Conservation (phyloP, 2,797 vertebrate species). For the Hyperoplus immaculatus region DNA sequence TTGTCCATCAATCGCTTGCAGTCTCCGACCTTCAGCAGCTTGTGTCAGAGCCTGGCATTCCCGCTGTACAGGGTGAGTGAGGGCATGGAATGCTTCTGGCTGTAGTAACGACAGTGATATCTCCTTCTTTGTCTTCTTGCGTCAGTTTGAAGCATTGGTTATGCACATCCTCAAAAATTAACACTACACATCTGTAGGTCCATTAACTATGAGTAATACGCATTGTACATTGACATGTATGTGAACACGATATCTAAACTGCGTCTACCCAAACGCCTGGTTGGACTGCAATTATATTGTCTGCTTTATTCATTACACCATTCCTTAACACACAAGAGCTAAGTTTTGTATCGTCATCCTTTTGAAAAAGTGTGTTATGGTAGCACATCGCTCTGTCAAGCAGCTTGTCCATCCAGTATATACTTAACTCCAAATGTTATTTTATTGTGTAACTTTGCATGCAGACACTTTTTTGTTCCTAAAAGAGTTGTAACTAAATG, state of each 20-base stretch:
- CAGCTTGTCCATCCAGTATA: neutral
- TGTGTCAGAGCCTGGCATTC: slow-evolving; percentile 80
- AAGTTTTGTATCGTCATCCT: too few relatives aligned
- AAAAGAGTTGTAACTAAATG: neutral
- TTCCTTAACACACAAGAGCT: neutral
- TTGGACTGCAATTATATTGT: too few relatives aligned
- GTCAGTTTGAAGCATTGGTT: neutral
- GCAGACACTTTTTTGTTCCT: neutral
- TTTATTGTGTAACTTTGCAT: neutral
- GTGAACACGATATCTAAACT: too few relatives aligned
- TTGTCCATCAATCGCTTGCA: slow-evolving; percentile 85
- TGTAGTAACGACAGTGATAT: neutral
- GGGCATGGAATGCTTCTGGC: neutral
- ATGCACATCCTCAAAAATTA: too few relatives aligned
- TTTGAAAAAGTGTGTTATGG: neutral
- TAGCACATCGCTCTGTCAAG: neutral
- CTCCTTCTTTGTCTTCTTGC: neutral
- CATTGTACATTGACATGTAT: too few relatives aligned
- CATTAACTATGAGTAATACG: too few relatives aligned
- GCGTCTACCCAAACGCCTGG: too few relatives aligned
- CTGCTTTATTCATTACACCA: too few relatives aligned
- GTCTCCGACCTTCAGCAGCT: slow-evolving; percentile 70
- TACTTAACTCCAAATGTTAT: neutral
- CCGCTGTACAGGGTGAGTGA: slow-evolving; percentile 83
- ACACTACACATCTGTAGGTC: too few relatives aligned